Evolutionary conservation across 2,888 invertebrate genomes (phyloP).

Genomic region (Diarsia mendica): DNA sequence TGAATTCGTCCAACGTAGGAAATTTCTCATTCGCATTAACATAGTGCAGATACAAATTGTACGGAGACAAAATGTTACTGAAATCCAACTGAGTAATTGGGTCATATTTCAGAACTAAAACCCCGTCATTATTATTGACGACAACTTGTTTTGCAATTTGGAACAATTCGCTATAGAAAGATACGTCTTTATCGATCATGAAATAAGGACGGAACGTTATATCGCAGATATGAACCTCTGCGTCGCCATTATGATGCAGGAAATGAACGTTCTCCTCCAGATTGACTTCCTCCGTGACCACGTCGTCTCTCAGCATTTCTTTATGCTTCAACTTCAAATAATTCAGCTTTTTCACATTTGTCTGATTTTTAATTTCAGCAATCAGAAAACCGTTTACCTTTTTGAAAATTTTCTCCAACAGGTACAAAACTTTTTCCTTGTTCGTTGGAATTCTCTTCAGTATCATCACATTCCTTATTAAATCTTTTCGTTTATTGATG

Average conservation of each 20-base stretch:
- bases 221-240: constrained; percentile 16
- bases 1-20: constrained; percentile 33
- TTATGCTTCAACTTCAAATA: too few species aligned
- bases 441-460: too few species aligned
- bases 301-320: too few species aligned
- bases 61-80: constrained; percentile 17
- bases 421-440: too few species aligned
- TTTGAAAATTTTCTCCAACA: too few species aligned
- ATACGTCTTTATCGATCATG: constrained; percentile 18
- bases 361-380: too few species aligned
- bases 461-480: too few species aligned
- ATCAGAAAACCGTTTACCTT: too few species aligned
- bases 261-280: constrained; percentile 21
- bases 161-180: constrained; percentile 27
- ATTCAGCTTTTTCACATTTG: too few species aligned
- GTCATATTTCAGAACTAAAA: constrained; percentile 1
- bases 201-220: constrained; percentile 32
- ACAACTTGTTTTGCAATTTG: constrained; percentile 7
- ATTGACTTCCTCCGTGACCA: not conserved
- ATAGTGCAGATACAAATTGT: constrained; percentile 30
- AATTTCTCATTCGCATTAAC: constrained; percentile 9
- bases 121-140: not conserved
- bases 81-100: constrained; percentile 34
- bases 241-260: not conserved
- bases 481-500: too few species aligned